Base-by-base conservation (phyloP, 2,113 vertebrate species). In the Dicaeum eximium region DNA sequence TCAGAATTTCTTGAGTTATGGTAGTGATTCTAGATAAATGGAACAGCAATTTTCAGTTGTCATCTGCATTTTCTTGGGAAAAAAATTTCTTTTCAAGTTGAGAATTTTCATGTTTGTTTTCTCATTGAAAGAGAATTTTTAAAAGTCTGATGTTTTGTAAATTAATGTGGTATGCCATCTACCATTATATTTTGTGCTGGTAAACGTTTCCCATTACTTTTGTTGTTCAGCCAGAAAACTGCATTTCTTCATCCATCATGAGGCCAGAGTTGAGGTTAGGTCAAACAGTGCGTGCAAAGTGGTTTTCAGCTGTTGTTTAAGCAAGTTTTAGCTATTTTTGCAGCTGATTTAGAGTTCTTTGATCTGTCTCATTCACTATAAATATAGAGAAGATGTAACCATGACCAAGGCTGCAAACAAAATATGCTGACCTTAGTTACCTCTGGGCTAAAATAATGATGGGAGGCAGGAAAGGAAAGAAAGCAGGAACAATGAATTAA, bases 341-440 rank as follows among this genome's bases (percentile, higher is more conserved):
- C 44, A 71, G 75, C 58, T 92, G 88, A 96, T 95, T 92, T 96
- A 88, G 44, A 78, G 71, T 88, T 93, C 82, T 94, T 97, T 95
- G 82, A 86, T 92, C 85, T 95, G 67, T 82, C 79, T 90, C 28
- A 48, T 88, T 92, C 92, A 48, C 87, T 95, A 80, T 94, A 96
- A 96, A 96, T 96, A 93, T n/a, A 86, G 56, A 0, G 5, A 92
- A 96, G 75, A 97, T 90, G 71, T 92, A 90, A 91, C 81, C 18
- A 10, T 45, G 81, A 80, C 86, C 79, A 93, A 90, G 85, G 56
- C 79, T 92, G 64, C 62, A 94, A 95, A 87, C 31, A 90, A 93
- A 91, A 88, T 86, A 92, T n/a, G 50, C 71, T 88, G 93, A 94
- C 88, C 75, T 73, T 86, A 48, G 81, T 92, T 95, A 91, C 78